These are phyloP conservation scores for Netelia fuscicornis DNA, from an alignment of 2,888 invertebrate species.

Conservation along the genomic window DNA sequence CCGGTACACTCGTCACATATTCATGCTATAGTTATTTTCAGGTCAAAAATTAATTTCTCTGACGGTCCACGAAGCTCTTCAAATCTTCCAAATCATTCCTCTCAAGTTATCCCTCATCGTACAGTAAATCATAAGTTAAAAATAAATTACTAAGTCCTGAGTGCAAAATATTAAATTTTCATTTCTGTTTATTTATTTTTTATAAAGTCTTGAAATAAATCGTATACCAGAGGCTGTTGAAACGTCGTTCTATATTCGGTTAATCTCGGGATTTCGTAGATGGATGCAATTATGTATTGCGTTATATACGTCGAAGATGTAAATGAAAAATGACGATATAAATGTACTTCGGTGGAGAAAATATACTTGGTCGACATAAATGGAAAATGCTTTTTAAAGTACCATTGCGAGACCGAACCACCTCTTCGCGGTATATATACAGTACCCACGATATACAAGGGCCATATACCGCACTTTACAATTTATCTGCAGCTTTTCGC, in stretches of 20 bases:
- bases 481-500: constrained; percentile 11
- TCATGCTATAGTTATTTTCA: too few species aligned
- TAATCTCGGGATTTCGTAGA: not conserved
- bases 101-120: too few species aligned
- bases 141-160: too few species aligned
- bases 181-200: too few species aligned
- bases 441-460: not conserved
- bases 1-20: too few species aligned
- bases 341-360: constrained; percentile 27
- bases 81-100: too few species aligned
- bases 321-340: not conserved
- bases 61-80: too few species aligned
- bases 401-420: constrained; percentile 29
- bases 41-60: too few species aligned
- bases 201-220: too few species aligned
- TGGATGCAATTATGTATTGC: not conserved
- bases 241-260: not conserved
- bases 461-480: not conserved
- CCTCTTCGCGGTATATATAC: not conserved
- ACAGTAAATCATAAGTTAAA: too few species aligned
- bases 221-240: too few species aligned
- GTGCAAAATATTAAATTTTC: too few species aligned
- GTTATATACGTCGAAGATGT: not conserved
- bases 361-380: constrained; percentile 39
- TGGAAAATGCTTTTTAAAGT: constrained; percentile 43